A percentile compares a stretch with the other conserved stretches of the same genome.
These are phyloP conservation scores for Zaprionus bogoriensis DNA, from an alignment of 2,888 invertebrate species.

Conservation along the genomic window DNA sequence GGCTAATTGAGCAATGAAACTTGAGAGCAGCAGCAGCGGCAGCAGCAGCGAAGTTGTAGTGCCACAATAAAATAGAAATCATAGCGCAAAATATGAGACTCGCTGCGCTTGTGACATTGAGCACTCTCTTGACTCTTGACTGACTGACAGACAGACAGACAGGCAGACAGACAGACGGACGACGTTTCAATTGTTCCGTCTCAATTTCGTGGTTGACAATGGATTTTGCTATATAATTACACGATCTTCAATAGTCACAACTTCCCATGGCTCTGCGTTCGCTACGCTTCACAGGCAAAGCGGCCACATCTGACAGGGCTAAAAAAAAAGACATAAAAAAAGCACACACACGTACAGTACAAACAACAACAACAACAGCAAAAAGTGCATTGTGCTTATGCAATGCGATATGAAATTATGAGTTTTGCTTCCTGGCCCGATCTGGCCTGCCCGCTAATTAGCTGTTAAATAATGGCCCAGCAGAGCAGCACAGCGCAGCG, in stretches of 20 bases:
- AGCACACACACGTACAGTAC: too few species aligned
- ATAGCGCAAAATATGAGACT: conserved; percentile 27
- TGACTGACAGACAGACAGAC: conserved; percentile 25
- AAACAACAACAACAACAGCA: conserved; percentile 15
- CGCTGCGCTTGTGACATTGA: conserved; percentile 59
- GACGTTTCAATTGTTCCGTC: conserved; percentile 71
- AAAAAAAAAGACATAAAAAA: conserved; percentile 26
- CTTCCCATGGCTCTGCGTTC: conserved; percentile 69
- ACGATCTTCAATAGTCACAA: conserved; percentile 63
- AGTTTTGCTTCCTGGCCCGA: conserved; percentile 58
- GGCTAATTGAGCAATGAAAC: conserved; percentile 57
- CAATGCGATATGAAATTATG: conserved; percentile 64
- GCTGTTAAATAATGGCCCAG: conserved; percentile 69
- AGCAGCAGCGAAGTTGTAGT: background rate
- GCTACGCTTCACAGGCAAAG: conserved; percentile 72
- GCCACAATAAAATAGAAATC: conserved; percentile 30
- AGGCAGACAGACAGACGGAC: conserved; percentile 11
- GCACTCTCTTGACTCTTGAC: conserved; percentile 25
- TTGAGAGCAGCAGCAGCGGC: background rate
- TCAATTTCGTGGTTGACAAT: conserved; percentile 78
- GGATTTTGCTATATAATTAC: conserved; percentile 77
- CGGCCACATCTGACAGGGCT: conserved; percentile 58
- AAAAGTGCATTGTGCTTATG: conserved; percentile 67
- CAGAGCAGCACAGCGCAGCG: conserved; percentile 7
- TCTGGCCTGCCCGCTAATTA: conserved; percentile 48